Conservation (phyloP, 2,797 vertebrate species). For the Ctenopoma multispine region DNA sequence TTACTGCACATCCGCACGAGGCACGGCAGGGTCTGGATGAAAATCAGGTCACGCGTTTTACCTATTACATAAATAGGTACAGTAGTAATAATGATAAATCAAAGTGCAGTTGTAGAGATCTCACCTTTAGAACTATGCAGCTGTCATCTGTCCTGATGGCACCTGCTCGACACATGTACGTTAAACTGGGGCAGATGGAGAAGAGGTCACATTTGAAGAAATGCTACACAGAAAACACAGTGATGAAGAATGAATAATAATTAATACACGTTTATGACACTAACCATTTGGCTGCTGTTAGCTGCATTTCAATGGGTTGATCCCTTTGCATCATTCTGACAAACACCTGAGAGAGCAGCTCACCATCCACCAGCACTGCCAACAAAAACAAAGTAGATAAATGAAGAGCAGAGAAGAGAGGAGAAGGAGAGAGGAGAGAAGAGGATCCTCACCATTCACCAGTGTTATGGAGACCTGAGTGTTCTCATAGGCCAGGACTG, state of each 20-base stretch:
- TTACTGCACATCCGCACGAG: constrained; percentile 99
- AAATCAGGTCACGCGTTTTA: background rate
- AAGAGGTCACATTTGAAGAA: background rate
- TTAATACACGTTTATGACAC: background rate
- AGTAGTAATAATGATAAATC: background rate
- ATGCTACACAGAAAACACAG: background rate
- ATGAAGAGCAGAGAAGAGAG: background rate
- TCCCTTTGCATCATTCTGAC: constrained; percentile 99
- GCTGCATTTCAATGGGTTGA: constrained; percentile 98
- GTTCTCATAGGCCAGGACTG: constrained; percentile 98
- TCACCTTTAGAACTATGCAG: constrained; percentile 94
- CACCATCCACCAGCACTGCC: constrained; percentile 93
- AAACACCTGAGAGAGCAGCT: constrained; percentile 96
- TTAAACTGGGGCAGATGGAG: constrained; percentile 88
- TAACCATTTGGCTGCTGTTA: constrained; percentile 99
- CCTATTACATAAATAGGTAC: too few relatives aligned
- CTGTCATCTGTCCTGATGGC: constrained; percentile 94
- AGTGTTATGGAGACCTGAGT: constrained; percentile 96
- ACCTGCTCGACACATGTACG: constrained; percentile 98
- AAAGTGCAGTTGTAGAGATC: background rate
- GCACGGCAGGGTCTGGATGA: constrained; percentile 92
- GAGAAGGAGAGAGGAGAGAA: background rate
- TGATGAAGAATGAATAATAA: too few relatives aligned
- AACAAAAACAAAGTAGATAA: constrained; percentile 15
- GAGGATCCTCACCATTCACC: constrained; percentile 91